Percentiles rank a stretch among this genome's conserved stretches.
phyloP scores from a whole-genome alignment of 2,113 vertebrate genomes.

The Xiphorhynchus elegans region DNA sequence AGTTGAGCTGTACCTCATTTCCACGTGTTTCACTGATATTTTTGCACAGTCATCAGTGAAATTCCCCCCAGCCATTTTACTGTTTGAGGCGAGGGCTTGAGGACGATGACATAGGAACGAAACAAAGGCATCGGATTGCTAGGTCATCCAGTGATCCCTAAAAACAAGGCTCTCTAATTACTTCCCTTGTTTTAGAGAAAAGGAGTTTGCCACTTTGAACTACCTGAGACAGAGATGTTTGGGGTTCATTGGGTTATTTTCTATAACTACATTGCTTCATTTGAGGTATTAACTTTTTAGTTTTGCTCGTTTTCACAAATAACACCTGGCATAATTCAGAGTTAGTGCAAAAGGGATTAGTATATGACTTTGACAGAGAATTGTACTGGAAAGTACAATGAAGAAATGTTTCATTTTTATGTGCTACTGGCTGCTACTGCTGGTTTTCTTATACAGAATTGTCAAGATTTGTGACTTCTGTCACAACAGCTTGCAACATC shows the following conservation, averaged over 20 bases:
- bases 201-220: neutral
- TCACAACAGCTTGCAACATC: neutral
- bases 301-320: neutral
- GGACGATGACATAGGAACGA: neutral
- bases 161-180: neutral
- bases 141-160: neutral
- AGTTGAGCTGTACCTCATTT: neutral
- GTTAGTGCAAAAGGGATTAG: neutral
- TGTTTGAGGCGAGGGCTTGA: neutral
- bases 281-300: neutral
- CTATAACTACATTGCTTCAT: fast-evolving
- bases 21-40: neutral
- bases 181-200: neutral
- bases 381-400: neutral
- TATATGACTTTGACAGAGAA: neutral
- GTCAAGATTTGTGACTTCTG: neutral
- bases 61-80: neutral
- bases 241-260: neutral
- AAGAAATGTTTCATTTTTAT: neutral
- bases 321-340: neutral
- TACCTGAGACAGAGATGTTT: neutral
- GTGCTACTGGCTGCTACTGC: neutral
- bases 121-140: neutral
- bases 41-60: neutral
- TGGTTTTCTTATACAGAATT: neutral